Evolutionary conservation across 2,113 vertebrate species (phyloP).

Genomic region (Actenoides lindsayi): DNA sequence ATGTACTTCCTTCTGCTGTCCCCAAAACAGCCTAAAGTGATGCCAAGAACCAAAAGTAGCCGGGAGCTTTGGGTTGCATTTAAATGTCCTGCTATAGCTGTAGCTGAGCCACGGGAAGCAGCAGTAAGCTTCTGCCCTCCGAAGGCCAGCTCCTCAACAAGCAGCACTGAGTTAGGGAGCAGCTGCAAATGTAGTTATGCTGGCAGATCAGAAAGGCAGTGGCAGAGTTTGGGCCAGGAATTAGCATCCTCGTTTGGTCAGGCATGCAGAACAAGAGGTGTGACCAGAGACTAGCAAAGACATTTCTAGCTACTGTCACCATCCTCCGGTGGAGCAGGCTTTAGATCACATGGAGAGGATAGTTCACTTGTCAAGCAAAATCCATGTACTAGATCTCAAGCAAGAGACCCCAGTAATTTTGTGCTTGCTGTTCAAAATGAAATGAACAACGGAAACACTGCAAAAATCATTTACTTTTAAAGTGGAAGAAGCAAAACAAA

Average conservation of each 20-base stretch:
- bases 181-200: neutral
- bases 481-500: neutral
- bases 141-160: neutral
- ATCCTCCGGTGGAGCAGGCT: neutral
- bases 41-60: neutral
- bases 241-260: neutral
- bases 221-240: neutral
- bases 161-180: neutral
- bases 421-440: neutral
- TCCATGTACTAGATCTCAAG: neutral
- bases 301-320: neutral
- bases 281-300: neutral
- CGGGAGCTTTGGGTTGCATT: neutral
- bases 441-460: neutral
- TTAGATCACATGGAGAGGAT: neutral
- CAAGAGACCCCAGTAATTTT: neutral
- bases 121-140: neutral
- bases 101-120: neutral
- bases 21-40: fast-evolving
- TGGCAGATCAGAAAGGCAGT: neutral
- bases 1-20: neutral
- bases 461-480: neutral
- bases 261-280: neutral
- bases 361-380: neutral
- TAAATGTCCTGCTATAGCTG: neutral